These are phyloP conservation scores for Esperia sulphurella DNA, from an alignment of 2,888 invertebrate genomes.

Conservation along the genomic window DNA sequence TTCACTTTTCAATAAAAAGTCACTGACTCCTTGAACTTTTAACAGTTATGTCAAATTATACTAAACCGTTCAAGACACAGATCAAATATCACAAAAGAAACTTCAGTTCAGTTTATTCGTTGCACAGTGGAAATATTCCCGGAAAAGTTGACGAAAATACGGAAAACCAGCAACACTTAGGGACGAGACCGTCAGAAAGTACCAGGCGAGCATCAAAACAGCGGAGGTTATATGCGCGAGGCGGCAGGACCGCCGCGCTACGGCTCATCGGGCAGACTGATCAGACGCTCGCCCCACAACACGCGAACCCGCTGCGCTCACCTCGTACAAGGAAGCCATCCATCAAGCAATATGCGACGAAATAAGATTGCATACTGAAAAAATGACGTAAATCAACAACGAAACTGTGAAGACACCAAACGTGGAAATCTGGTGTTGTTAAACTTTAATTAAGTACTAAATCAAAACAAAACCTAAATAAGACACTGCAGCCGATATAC, in stretches of 20 bases:
- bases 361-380: conserved; percentile 6
- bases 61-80: not conserved
- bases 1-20: conserved; percentile 33
- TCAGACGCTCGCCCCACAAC: conserved; percentile 15
- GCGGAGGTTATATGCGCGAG: conserved; percentile 44
- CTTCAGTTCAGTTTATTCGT: no score
- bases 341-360: conserved; percentile 30
- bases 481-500: not conserved
- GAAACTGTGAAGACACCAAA: conserved; percentile 8
- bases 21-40: conserved; percentile 32
- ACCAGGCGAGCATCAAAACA: conserved; percentile 41
- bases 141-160: conserved; percentile 4
- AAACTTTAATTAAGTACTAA: not conserved
- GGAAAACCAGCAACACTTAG: conserved; percentile 11
- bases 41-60: conserved; percentile 3
- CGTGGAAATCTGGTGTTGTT: conserved; percentile 8
- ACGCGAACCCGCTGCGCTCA: conserved; percentile 40
- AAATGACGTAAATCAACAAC: conserved; percentile 9
- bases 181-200: conserved; percentile 20
- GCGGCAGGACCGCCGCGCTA: conserved; percentile 75
- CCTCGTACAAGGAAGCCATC: conserved; percentile 59
- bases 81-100: no score
- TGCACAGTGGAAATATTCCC: not conserved
- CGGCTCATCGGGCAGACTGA: conserved; percentile 76
- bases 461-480: conserved; percentile 6